Base-by-base conservation (phyloP, 2,888 invertebrate genomes). In the Psococerastis gibbosa region DNA sequence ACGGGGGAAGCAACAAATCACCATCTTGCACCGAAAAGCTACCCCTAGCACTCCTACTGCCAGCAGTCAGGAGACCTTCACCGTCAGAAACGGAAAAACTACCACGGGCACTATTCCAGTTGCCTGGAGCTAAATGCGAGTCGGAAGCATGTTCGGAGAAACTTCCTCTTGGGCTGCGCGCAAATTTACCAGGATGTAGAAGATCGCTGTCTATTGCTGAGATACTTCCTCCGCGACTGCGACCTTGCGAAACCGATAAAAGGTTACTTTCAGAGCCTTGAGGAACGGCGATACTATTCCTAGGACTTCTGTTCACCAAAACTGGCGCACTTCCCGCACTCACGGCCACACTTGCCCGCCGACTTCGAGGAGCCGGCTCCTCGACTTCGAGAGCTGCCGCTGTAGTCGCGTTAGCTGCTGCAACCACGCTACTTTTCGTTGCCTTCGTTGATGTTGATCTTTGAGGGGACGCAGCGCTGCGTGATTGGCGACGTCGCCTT, bases 381-480 rank as follows among this genome's bases (percentile, higher is more conserved):
- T 57, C 56, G 9, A 50, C 52, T 35, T 49, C 49, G 27, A 48
- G 51, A 6, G 23, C 59, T 57, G 22, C 65, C 61, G 42, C 62
- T 9, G 47, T 45, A 16, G 49, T 49, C 9, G 47, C 46, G 20
- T 48, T 42, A 2, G 61, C 58, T 31, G 62, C 59, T 42, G 61
- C 63, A 44, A 58, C 62, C 48, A 56, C 59, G 53, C 59, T 64
- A 49, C 56, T 63, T 46, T 60, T 56, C 27, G 38, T 18, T 13
- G 20, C 27, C 18, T 23, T 34, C 35, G 46, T 45, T 20, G 45
- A 43, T 34, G 22, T 41, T 32, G 41, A 32, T 31, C 69, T 63
- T 53, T 71, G 72, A 1, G 74, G 74, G 2, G 74, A 73, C 3
- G 73, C 72, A 13, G 74, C 72, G 52, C 73, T 73, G 46, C 76